Evolutionary conservation across 2,113 vertebrate species (phyloP).

Genomic region (Alces alces): DNA sequence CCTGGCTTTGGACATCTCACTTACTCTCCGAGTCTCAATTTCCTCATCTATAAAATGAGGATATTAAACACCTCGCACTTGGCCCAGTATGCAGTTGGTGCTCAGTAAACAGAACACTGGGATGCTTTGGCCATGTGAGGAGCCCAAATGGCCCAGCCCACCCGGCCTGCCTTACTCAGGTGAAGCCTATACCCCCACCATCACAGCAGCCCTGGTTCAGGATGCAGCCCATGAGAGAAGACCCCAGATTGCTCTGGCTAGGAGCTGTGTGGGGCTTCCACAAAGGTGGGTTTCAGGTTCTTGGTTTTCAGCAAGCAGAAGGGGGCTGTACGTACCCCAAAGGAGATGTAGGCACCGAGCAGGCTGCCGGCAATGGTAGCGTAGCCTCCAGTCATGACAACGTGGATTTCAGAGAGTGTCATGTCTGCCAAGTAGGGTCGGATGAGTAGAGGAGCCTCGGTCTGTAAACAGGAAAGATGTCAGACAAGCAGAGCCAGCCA

Average conservation of each 20-base stretch:
- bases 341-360: constrained; percentile 95
- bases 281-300: neutral
- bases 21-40: neutral
- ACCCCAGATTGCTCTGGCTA: too few relatives aligned
- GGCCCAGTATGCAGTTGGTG: neutral
- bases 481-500: neutral
- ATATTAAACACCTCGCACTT: neutral
- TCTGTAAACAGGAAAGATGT: constrained; percentile 75
- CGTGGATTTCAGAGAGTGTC: constrained; percentile 94
- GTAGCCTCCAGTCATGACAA: constrained; percentile 93
- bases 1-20: neutral
- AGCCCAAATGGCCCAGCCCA: neutral
- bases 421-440: constrained; percentile 91
- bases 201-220: neutral
- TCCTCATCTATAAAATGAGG: neutral
- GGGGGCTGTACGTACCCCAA: constrained; percentile 85
- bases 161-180: neutral
- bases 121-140: neutral
- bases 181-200: too few relatives aligned
- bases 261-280: neutral
- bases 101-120: neutral
- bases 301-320: neutral
- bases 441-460: constrained; percentile 92
- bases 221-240: neutral
- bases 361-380: constrained; percentile 95